These are phyloP conservation scores for Lysandra coridon DNA, from an alignment of 2,888 invertebrate genomes.

Conservation along the genomic window DNA sequence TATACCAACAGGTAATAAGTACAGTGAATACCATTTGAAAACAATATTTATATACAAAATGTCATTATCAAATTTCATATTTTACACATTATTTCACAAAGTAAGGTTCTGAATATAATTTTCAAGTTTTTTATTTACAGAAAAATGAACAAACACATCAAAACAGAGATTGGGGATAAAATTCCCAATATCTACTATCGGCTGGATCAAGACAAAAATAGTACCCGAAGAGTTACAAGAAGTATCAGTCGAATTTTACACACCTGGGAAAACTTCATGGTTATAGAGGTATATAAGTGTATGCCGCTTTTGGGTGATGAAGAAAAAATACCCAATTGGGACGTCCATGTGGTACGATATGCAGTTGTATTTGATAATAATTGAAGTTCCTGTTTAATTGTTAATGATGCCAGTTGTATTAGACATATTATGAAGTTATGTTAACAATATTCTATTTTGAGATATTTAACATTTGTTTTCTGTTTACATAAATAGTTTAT, in stretches of 20 bases:
- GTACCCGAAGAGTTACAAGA: conserved; percentile 50
- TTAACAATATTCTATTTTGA: not conserved
- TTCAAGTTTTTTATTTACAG: conserved; percentile 25
- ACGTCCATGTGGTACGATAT: conserved; percentile 61
- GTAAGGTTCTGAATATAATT: not conserved
- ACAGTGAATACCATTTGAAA: conserved; percentile 12
- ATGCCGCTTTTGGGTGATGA: conserved; percentile 70
- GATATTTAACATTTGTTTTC: not conserved
- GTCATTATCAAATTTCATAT: not conserved
- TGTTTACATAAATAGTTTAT: not conserved
- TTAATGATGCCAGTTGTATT: not conserved
- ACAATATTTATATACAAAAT: conserved; percentile 13
- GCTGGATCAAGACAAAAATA: conserved; percentile 39
- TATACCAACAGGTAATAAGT: conserved; percentile 25
- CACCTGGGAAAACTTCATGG: conserved; percentile 49
- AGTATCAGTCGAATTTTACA: conserved; percentile 46
- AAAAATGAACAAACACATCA: conserved; percentile 21
- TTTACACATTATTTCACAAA: not conserved
- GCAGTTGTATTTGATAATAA: conserved; percentile 52
- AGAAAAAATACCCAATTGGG: conserved; percentile 60
- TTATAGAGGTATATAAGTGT: conserved; percentile 63
- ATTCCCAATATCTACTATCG: conserved; percentile 43
- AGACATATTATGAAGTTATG: not conserved
- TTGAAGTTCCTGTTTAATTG: not conserved
- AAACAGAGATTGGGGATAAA: conserved; percentile 39